These are phyloP conservation scores for Sialia sialis DNA, from an alignment of 2,113 vertebrate genomes.

Conservation along the genomic window DNA sequence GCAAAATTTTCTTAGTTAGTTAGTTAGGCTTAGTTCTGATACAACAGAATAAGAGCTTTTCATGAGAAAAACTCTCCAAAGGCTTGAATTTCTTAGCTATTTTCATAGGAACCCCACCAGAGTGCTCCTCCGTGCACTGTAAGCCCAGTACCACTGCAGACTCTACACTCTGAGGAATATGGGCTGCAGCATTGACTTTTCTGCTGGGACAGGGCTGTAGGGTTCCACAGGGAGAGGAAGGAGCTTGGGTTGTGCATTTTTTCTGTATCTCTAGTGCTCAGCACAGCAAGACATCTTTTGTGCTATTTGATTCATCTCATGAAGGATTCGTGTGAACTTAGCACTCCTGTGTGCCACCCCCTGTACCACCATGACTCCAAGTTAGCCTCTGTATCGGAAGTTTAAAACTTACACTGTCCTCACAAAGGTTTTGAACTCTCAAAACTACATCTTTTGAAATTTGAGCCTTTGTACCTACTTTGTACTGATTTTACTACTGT, in stretches of 20 bases:
- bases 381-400: background rate
- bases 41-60: background rate
- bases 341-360: background rate
- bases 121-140: background rate
- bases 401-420: background rate
- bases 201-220: background rate
- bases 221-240: background rate
- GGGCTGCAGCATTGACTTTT: background rate
- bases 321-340: background rate
- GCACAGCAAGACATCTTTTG: background rate
- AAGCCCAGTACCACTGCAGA: background rate
- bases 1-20: background rate
- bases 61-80: background rate
- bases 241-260: background rate
- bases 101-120: background rate
- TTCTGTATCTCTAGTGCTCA: background rate
- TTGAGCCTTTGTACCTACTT: background rate
- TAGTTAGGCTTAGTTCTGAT: background rate
- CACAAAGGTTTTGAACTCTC: background rate
- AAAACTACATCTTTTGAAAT: background rate
- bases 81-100: background rate
- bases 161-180: background rate
- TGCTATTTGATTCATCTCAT: background rate
- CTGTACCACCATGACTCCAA: background rate
- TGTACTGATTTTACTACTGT: background rate